These are phyloP conservation scores for Hippocampus zosterae DNA, from an alignment of 2,113 vertebrate species.

Conservation along the genomic window DNA sequence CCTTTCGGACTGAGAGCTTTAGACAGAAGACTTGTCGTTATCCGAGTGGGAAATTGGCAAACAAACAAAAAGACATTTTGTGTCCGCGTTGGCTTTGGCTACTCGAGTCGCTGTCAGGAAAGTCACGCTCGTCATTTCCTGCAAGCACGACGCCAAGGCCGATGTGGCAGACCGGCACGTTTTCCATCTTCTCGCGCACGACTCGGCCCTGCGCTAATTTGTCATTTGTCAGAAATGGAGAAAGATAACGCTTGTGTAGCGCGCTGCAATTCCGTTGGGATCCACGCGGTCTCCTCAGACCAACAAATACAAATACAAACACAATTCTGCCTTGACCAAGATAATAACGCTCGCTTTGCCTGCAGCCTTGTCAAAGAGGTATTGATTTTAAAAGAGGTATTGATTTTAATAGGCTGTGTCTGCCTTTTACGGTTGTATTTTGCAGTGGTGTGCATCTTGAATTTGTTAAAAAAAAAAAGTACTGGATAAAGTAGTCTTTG, in stretches of 20 bases:
- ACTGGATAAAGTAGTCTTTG: too few relatives aligned
- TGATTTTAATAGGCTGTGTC: too few relatives aligned
- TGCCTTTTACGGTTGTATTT: too few relatives aligned
- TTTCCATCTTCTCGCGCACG: slow-evolving; percentile 45
- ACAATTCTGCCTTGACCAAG: background rate
- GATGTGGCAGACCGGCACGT: slow-evolving; percentile 48
- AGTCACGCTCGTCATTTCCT: slow-evolving; percentile 49
- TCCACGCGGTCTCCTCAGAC: background rate
- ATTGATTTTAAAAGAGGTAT: too few relatives aligned
- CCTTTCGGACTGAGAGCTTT: slow-evolving; percentile 11
- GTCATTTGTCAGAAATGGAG: slow-evolving; percentile 2
- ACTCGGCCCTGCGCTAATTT: slow-evolving; percentile 36
- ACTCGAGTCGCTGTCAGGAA: slow-evolving; percentile 30
- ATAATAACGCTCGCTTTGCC: background rate
- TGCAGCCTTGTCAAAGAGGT: too few relatives aligned
- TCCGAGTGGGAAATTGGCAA: slow-evolving; percentile 22
- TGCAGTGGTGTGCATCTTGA: too few relatives aligned
- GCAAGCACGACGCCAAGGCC: slow-evolving; percentile 30
- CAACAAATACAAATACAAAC: background rate
- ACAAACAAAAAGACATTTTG: slow-evolving; percentile 8
- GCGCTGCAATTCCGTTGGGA: background rate
- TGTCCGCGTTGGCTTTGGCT: slow-evolving; percentile 20
- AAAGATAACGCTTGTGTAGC: background rate
- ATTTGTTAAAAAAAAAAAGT: too few relatives aligned
- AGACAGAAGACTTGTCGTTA: slow-evolving; percentile 18